These are phyloP conservation scores for Amblyornis subalaris DNA, from an alignment of 2,113 vertebrate species.

Conservation along the genomic window DNA sequence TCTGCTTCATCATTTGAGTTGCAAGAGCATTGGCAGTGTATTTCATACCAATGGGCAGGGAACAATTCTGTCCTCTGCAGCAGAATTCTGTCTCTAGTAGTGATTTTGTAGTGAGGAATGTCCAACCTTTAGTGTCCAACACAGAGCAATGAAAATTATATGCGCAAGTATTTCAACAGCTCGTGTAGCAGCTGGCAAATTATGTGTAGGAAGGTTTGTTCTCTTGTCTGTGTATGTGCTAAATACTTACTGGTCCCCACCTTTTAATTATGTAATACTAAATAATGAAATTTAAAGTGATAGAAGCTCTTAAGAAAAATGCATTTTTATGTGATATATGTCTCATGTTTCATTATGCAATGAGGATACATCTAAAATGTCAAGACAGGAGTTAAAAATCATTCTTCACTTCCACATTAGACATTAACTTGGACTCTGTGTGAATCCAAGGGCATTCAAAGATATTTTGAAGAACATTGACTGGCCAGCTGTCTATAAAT, in stretches of 20 bases:
- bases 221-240: not conserved
- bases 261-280: slow-evolving; percentile 4
- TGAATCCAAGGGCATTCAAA: not conserved
- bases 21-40: not conserved
- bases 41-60: not conserved
- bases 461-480: not conserved
- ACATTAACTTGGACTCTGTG: not conserved
- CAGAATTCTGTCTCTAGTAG: not conserved
- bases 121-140: not conserved
- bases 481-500: not conserved
- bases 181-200: slow-evolving; percentile 28
- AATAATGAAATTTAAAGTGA: not conserved
- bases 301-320: not conserved
- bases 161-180: not conserved
- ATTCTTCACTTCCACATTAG: not conserved
- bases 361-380: not conserved
- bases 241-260: not conserved
- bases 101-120: not conserved
- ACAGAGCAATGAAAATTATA: not conserved
- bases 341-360: not conserved
- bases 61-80: not conserved
- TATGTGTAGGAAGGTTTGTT: slow-evolving; percentile 20
- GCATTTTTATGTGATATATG: not conserved
- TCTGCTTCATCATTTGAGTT: not conserved
- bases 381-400: not conserved